Evolutionary conservation across 2,888 invertebrate species (phyloP), one percentile per base, ranked within the genome.

Genomic region (Phaonia tiefii): DNA sequence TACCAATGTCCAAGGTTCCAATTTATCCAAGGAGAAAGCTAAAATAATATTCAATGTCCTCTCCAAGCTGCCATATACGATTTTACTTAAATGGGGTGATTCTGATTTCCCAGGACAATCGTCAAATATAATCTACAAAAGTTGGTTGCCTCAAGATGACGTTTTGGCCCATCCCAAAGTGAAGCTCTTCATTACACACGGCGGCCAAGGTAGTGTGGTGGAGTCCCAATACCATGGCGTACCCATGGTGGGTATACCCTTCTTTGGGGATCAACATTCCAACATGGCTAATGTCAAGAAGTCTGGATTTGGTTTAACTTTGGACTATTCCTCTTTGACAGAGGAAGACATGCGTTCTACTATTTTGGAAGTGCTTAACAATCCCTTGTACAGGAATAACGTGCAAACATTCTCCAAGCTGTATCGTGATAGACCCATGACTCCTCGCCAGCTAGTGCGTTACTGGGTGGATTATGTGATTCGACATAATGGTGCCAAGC

Each of bases 161-260:
- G 92, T 96, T 85, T 90, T 96, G 76, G 94, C 95, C 39, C 95
- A 96, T 87, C 93, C 93, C 1, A 95, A 94, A 88, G 92, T 95
- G 13, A 93, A 93, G 66, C 82, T 88, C 0, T 89, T 89, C 75
- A 86, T 89, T 4, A 87, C 88, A 0, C 87, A 86, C 22, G 86
- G 89, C 25, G 96, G 96, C 15, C 91, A 95, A 0, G 92, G 95
- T 46, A 95, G 95, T 85, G 93, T 95, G 91, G 95, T 94, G 86
- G 96, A 96, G 88, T 94, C 95, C 0, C 95, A 95, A 39, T 95
- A 94, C 90, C 95, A 95, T 86, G 95, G 94, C 2, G 95, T 95
- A 0, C 95, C 96, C 0, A 93, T 95, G 11, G 93, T 96, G 31
- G 93, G 94, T 0, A 92, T 96, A 73, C 96, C 96, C 0, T 94